Conservation (phyloP, 2,888 invertebrate genomes). For the Perdita meconis region DNA sequence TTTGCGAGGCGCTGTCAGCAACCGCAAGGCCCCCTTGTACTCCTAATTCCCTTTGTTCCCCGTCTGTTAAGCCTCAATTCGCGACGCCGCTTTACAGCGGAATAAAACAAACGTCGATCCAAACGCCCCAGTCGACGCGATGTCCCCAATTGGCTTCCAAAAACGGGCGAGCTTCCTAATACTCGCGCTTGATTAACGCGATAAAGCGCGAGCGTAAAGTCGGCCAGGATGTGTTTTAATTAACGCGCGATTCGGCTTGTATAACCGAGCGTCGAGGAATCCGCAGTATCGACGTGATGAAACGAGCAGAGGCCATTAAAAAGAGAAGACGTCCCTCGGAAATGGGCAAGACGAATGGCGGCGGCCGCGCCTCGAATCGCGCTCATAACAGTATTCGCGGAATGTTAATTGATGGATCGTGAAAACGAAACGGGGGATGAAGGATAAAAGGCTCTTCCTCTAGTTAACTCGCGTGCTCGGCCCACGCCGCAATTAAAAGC, state of each 20-base stretch:
- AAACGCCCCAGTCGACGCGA: neutral
- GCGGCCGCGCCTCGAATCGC: slow-evolving; percentile 25
- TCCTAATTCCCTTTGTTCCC: slow-evolving; percentile 41
- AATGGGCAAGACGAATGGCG: slow-evolving; percentile 33
- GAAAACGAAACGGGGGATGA: slow-evolving; percentile 50
- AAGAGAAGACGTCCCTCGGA: slow-evolving; percentile 6
- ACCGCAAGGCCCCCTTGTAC: slow-evolving; percentile 26
- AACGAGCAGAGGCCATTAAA: slow-evolving; percentile 23
- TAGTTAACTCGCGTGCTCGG: slow-evolving; percentile 48
- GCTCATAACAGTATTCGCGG: slow-evolving; percentile 31
- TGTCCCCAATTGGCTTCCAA: slow-evolving; percentile 13
- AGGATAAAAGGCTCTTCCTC: slow-evolving; percentile 39
- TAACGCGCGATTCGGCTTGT: slow-evolving; percentile 26
- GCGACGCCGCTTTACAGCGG: slow-evolving; percentile 13
- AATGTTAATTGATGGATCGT: slow-evolving; percentile 50
- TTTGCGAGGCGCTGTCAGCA: slow-evolving; percentile 36
- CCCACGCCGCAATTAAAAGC: slow-evolving; percentile 54
- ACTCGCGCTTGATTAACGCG: slow-evolving; percentile 35
- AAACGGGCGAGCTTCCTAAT: neutral
- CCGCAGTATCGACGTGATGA: slow-evolving; percentile 10
- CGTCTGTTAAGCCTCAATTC: slow-evolving; percentile 5
- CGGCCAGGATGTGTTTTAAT: slow-evolving; percentile 30
- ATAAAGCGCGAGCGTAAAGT: slow-evolving; percentile 11
- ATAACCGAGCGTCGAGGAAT: slow-evolving; percentile 4
- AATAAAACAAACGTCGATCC: slow-evolving; percentile 33